A percentile compares a stretch with the other conserved stretches of the same genome.
These are phyloP conservation scores for Bombus superbus DNA, from an alignment of 1,140 invertebrate species.

Conservation along the genomic window DNA sequence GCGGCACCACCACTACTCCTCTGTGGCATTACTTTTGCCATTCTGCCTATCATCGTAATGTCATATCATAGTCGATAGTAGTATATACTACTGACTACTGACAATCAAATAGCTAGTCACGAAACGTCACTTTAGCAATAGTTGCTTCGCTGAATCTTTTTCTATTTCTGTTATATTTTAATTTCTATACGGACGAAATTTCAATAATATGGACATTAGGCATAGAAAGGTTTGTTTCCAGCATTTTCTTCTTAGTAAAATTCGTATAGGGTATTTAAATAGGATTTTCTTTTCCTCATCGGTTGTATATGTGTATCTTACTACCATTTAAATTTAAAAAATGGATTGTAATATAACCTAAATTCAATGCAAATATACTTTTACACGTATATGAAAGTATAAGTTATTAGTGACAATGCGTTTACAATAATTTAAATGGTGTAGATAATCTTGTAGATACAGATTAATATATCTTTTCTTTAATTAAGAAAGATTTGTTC, in stretches of 20 bases:
- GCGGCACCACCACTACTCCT: neutral
- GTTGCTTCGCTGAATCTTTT: neutral
- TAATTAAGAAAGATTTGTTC: neutral
- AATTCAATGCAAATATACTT: neutral
- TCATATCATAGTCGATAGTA: neutral
- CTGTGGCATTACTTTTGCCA: no score
- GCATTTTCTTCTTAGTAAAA: slow-evolving; percentile 1
- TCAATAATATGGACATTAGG: slow-evolving; percentile 32
- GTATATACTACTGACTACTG: no score
- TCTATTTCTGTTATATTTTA: neutral
- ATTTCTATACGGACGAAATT: neutral
- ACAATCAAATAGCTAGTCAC: neutral
- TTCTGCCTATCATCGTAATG: slow-evolving; percentile 18
- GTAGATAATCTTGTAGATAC: neutral
- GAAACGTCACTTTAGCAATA: neutral
- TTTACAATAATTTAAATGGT: neutral
- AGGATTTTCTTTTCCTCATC: neutral
- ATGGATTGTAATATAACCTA: neutral
- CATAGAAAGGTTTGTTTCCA: slow-evolving; percentile 48
- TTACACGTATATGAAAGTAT: neutral
- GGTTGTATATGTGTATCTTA: no score
- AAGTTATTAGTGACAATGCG: neutral
- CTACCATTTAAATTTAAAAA: neutral
- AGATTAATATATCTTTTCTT: neutral
- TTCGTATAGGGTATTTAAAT: neutral